Evolutionary conservation across 2,113 vertebrate species (phyloP).

Genomic region (Aythya baeri): DNA sequence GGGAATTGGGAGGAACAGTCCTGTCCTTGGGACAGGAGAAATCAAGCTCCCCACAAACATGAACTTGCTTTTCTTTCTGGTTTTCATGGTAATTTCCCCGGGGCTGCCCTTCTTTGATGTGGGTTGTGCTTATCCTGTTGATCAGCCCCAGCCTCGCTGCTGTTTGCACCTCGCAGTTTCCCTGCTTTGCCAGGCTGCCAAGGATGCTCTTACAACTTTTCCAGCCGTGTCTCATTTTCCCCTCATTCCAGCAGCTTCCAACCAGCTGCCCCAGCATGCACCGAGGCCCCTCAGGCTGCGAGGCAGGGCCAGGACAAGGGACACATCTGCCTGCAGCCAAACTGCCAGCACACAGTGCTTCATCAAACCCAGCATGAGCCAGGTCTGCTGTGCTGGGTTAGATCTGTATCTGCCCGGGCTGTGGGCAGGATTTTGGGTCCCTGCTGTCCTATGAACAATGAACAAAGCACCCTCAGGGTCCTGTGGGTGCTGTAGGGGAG

Average conservation of each 20-base stretch:
- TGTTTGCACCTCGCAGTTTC: not conserved
- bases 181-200: not conserved
- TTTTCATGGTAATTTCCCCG: not conserved
- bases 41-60: not conserved
- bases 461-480: not conserved
- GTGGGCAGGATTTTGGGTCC: not conserved
- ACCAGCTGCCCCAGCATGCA: not conserved
- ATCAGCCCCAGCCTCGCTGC: not conserved
- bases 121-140: not conserved
- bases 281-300: not conserved
- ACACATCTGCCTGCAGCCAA: not conserved
- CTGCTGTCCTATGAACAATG: not conserved
- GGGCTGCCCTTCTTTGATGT: not conserved
- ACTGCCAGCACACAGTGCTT: not conserved
- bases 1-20: not conserved
- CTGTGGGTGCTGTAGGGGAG: too few relatives aligned
- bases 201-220: not conserved
- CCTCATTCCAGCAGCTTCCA: not conserved
- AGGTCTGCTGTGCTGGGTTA: not conserved
- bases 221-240: not conserved
- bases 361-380: not conserved
- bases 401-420: not conserved
- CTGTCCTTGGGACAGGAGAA: slow-evolving; percentile 24
- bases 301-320: not conserved
- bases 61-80: not conserved